Base-by-base conservation (phyloP, 2,888 invertebrate genomes). In the Caradrina clavipalpis region DNA sequence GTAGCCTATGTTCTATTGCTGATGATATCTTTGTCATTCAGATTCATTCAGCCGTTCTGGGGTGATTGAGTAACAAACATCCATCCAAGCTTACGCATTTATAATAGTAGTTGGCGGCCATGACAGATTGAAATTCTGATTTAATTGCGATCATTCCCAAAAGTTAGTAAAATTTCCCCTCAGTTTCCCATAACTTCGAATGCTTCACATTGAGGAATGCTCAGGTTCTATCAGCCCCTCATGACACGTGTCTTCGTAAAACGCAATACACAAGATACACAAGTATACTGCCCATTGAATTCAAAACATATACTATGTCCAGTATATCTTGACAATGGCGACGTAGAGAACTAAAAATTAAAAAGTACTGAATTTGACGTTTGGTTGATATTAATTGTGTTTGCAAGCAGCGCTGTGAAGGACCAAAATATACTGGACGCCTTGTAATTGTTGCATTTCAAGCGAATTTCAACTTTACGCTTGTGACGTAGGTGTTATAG, bases 311-410 rank as follows among this genome's bases (percentile, higher is more conserved):
- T 77, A 71, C 77, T 56, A 69, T 69, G 71, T 71, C 71, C 71
- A 71, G 71, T 71, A 71, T 71, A 71, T 71, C 71, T 71, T 71
- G 71, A 71, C 77, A 77, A 70, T 77, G 71, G 71, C 71, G 78
- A 51, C 10, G 47, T 70, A 76, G 76, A 70, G 51, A 45, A 67
- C 42, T 69, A 69, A 68, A n/a, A 69, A 69, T 68, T 76, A 45
- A 50, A 69, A 71, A 71, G 50, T 71, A 71, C 70, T 71, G 71
- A 71, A 77, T 70, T 70, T 69, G 35, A 7, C 59, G 39, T 68
- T 70, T 71, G 17, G 58, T 68, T 68, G 55, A 77, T 70, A 77
- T 77, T 71, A 69, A 71, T 71, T 71, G 35, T 71, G 77, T 71
- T 71, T 77, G 49, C 71, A 71, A 71, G 71, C 78, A 77, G 78